Evolutionary conservation across 2,113 vertebrate genomes (phyloP), one percentile per base, ranked within the genome.

Genomic region (Hippoglossus stenolepis): DNA sequence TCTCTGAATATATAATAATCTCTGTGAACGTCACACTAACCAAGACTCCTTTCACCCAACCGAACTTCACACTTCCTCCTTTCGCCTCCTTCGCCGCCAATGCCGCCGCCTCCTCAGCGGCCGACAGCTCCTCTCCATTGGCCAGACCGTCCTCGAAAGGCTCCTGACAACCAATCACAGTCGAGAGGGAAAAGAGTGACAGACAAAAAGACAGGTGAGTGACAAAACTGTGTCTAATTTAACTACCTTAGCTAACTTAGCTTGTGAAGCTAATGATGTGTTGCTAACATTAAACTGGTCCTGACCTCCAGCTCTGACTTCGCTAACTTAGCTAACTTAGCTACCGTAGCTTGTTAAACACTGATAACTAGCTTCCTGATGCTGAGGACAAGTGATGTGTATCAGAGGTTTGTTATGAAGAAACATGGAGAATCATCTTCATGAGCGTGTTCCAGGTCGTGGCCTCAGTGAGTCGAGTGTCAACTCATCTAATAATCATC

Each of bases 41-140:
- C 94, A 99, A 89, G 54, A 99, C 98, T 80, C 98, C 98, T 94
- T 97, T 98, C 79, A 99, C 93, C 98, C 98, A 99, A 15, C 98
- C 98, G 66, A 99, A 99, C 85, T 99, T 99, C 65, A 98, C 90
- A 0, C 93, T 91, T 0, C 97, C 96, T 94, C 96, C 96, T 93
- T 97, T 97, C 12, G 92, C 94, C 43, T 98, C 95, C 17, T 96
- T 94, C 1, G 93, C 79, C 0, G 96, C 96, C n/a, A 95, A 80
- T 2, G 93, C 92, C 47, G 95, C 94, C 28, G 54, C 54, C 54
- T 96, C 96, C 61, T 97, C 96, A 0, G 95, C 95, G 8, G 96
- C 95, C 2, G 95, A 95, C 1, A 93, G 93, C 91, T 98, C 97
- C 43, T 99, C 98, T 15, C 96, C 97, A 77, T 96, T 96, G 77